Evolutionary conservation across 1,140 invertebrate genomes (phyloP), one percentile per base, ranked within the genome.

Genomic region (Ctenoplectra terminalis): DNA sequence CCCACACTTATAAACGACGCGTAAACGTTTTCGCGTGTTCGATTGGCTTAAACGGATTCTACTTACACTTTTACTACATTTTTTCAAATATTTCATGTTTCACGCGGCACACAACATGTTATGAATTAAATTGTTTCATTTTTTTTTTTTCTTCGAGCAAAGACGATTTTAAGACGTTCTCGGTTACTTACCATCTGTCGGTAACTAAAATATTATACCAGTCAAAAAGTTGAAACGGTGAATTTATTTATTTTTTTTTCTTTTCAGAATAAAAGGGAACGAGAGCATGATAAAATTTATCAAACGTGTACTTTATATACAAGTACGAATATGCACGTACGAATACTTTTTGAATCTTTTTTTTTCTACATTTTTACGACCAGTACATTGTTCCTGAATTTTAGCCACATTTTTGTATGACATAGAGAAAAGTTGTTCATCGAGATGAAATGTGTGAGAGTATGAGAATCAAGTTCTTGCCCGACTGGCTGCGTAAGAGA

Each of bases 1-100:
- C 78, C 61, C 78, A 81, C 78, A 75, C 75, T 74, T 81, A 75
- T 81, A 80, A 80, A 80, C 29, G 58, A 52, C 58, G 11, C 54
- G 8, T 43, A 23, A 50, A 43, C 17, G 13, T 29, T 76, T 61
- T 48, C 63, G 26, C 17, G 11, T 40, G 40, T 48, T 13, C 29
- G 11, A 5, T 0, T 11, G 20, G 7, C 40, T 48, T 20, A 29
- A 20, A 1, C 17, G 23, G 0, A 52, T 23, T 37, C 20, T 1
- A 54, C 20, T n/a, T 26, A 15, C 31, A 60, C 13, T 3, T 26
- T 2, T 7, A 6, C 37, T 15, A 13, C 1, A 11, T 46, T 60
- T 43, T 43, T n/a, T 9, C 58, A n/a, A 37, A 20, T 23, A 37
- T n/a, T 61, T 37, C 29, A 34, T 17, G 6, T 9, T 60, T 1